phyloP scores from a whole-genome alignment of 1,140 invertebrate genomes.

The Panagrolaimus sp. region DNA sequence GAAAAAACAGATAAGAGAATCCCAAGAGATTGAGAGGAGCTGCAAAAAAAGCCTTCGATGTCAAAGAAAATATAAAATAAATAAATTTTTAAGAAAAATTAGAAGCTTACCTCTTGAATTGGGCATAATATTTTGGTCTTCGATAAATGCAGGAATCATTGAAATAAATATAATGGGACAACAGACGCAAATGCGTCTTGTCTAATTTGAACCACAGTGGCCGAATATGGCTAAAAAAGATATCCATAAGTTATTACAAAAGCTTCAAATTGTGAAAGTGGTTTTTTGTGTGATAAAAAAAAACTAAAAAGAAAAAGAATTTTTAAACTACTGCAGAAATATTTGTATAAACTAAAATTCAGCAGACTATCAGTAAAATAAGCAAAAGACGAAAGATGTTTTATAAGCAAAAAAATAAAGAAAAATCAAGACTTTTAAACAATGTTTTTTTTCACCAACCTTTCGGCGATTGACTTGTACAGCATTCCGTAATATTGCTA shows the following conservation, averaged over 20 bases:
- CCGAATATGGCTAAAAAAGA: conserved; percentile 9
- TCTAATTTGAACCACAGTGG: background rate
- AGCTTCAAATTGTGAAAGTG: too few relatives aligned
- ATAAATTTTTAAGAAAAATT: background rate
- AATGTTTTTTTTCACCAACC: background rate
- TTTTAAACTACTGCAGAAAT: too few relatives aligned
- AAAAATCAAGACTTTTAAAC: too few relatives aligned
- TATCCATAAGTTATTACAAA: background rate
- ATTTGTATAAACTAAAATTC: too few relatives aligned
- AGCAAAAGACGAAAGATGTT: too few relatives aligned
- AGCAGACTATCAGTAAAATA: too few relatives aligned
- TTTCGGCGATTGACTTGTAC: conserved; percentile 13
- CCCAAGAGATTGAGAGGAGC: too few relatives aligned
- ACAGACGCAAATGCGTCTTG: conserved; percentile 11
- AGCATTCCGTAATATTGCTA: background rate
- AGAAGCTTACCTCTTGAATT: conserved; percentile 1
- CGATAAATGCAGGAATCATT: conserved; percentile 9
- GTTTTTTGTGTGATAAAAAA: too few relatives aligned
- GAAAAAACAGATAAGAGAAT: too few relatives aligned
- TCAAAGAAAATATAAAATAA: background rate
- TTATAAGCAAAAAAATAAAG: too few relatives aligned
- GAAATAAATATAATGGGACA: background rate
- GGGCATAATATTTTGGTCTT: background rate
- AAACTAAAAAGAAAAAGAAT: too few relatives aligned
- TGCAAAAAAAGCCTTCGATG: background rate